A percentile compares a stretch with the other conserved stretches of the same genome.
Evolutionary conservation across 2,113 vertebrate species (phyloP).

Genomic region (Fukomys damarensis): DNA sequence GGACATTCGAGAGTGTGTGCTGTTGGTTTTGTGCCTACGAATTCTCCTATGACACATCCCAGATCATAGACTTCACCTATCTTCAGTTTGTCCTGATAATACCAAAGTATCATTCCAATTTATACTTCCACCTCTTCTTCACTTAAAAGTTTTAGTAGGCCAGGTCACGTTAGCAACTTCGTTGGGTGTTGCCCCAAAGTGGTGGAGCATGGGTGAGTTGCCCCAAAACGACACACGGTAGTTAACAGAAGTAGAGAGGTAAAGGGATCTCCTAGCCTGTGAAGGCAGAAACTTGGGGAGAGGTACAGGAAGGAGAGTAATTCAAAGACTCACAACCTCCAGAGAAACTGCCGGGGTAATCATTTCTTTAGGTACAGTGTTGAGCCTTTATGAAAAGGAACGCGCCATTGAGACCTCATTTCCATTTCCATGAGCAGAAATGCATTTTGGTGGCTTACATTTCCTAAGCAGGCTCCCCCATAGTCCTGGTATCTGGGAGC

Average conservation of each 20-base stretch:
- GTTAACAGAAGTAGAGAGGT: not conserved
- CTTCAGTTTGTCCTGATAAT: not conserved
- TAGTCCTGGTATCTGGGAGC: not conserved
- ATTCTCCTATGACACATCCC: not conserved
- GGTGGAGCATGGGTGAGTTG: no score
- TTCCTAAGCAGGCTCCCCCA: not conserved
- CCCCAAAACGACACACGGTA: not conserved
- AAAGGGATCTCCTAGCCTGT: not conserved
- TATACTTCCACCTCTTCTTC: not conserved
- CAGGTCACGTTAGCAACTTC: not conserved
- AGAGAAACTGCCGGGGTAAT: not conserved
- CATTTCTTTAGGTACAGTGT: not conserved
- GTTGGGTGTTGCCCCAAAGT: not conserved
- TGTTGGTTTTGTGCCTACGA: not conserved
- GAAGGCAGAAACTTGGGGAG: not conserved
- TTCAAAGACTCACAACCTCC: not conserved
- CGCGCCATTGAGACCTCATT: fast-evolving
- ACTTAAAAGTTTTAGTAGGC: not conserved
- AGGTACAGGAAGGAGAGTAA: not conserved
- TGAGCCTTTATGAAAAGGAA: conserved; percentile 31
- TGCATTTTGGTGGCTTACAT: not conserved
- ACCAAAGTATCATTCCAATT: not conserved
- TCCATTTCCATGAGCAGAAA: not conserved
- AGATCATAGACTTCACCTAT: not conserved
- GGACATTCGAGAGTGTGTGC: not conserved